These are phyloP conservation scores for Oreohelix idahoensis DNA, from an alignment of 1,140 invertebrate genomes.

Conservation along the genomic window DNA sequence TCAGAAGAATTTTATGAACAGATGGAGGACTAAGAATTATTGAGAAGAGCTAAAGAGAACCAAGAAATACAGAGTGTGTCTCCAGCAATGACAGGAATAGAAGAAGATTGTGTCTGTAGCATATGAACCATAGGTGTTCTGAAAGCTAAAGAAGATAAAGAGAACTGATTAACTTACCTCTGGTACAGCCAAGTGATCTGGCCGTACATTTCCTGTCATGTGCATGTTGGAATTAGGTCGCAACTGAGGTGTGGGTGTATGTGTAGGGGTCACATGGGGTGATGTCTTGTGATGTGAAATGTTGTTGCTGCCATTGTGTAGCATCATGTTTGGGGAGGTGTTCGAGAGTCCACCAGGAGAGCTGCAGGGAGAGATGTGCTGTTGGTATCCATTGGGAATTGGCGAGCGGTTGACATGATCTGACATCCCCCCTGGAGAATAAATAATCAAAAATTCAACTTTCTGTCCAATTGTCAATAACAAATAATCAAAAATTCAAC, in stretches of 20 bases:
- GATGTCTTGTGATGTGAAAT: slow-evolving; percentile 31
- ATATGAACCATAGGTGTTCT: too few species aligned
- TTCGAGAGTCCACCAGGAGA: slow-evolving; percentile 77
- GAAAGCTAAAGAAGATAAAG: too few species aligned
- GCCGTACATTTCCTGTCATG: slow-evolving; percentile 27
- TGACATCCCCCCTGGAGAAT: slow-evolving; percentile 83
- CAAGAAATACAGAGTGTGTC: too few species aligned
- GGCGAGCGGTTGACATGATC: slow-evolving; percentile 80
- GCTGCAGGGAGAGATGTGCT: slow-evolving; percentile 75
- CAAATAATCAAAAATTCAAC: too few species aligned
- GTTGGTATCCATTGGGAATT: slow-evolving; percentile 87
- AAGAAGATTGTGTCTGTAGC: too few species aligned
- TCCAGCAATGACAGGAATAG: too few species aligned
- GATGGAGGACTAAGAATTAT: too few species aligned
- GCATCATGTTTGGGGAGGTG: slow-evolving; percentile 59
- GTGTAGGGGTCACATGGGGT: slow-evolving; percentile 25
- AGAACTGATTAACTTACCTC: too few species aligned
- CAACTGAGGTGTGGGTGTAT: slow-evolving; percentile 32
- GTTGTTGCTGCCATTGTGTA: slow-evolving; percentile 54
- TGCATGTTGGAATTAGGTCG: slow-evolving; percentile 39
- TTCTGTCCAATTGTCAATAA: too few species aligned
- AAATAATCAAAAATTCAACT: too few species aligned
- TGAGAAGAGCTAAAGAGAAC: too few species aligned
- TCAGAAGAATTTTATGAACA: too few species aligned
- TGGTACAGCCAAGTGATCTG: slow-evolving; percentile 37